Evolutionary conservation across 2,113 vertebrate species (phyloP).

Genomic region (Donacobius atricapilla): DNA sequence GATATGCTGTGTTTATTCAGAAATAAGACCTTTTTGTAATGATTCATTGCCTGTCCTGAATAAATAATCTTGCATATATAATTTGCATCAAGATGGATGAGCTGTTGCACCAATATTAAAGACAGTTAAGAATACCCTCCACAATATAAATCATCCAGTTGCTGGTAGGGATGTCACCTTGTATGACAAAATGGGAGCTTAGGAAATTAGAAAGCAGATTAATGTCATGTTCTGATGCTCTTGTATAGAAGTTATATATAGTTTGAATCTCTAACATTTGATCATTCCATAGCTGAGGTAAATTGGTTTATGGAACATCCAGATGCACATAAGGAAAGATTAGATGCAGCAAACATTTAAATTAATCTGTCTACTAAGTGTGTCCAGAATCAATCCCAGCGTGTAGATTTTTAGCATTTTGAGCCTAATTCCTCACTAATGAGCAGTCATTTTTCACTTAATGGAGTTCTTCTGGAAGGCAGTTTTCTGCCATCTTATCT

Average conservation of each 20-base stretch:
- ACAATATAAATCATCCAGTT: slow-evolving; percentile 45
- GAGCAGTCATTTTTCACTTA: background rate
- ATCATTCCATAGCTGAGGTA: slow-evolving; percentile 7
- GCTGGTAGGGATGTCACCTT: slow-evolving; percentile 33
- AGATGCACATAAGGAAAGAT: slow-evolving; percentile 16
- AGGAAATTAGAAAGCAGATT: slow-evolving; percentile 61
- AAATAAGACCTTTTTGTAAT: background rate
- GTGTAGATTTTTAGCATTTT: background rate
- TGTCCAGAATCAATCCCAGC: background rate
- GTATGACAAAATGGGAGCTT: background rate
- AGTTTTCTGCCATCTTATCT: background rate
- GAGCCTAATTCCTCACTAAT: background rate
- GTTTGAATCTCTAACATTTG: background rate
- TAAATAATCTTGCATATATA: slow-evolving; percentile 34
- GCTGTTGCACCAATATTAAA: slow-evolving; percentile 38
- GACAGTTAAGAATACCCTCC: slow-evolving; percentile 40
- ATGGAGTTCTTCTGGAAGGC: background rate
- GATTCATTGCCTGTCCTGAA: background rate
- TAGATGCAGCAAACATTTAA: slow-evolving; percentile 29
- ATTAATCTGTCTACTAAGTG: background rate
- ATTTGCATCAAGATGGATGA: slow-evolving; percentile 37
- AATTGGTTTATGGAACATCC: slow-evolving; percentile 20
- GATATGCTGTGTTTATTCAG: background rate
- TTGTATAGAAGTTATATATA: slow-evolving; percentile 1
- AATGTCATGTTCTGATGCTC: slow-evolving; percentile 44